phyloP scores from a whole-genome alignment of 2,113 vertebrate species.

The Pheucticus melanocephalus region DNA sequence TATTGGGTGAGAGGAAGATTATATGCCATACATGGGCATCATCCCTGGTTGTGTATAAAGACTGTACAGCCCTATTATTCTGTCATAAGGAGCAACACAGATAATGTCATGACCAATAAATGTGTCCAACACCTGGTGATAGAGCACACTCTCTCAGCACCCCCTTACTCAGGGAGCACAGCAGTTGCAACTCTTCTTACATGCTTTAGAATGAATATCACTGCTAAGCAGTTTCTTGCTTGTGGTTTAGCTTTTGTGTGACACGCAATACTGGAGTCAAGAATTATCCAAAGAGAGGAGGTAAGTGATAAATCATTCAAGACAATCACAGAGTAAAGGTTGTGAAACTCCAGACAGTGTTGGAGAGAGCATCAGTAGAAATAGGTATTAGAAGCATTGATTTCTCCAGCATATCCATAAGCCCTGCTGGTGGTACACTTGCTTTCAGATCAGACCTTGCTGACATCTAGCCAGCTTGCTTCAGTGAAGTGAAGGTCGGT shows the following conservation, averaged over 20 bases:
- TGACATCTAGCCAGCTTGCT: not conserved
- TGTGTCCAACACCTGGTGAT: accelerated
- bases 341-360: not conserved
- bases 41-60: not conserved
- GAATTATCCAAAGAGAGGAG: not conserved
- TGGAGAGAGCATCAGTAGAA: not conserved
- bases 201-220: not conserved
- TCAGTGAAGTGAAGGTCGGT: not conserved
- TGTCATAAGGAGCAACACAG: not conserved
- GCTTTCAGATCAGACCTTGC: not conserved
- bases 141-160: not conserved
- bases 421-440: not conserved
- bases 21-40: not conserved
- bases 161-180: not conserved
- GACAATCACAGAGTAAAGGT: not conserved
- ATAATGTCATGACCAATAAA: accelerated
- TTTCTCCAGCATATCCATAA: not conserved
- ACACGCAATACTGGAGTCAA: not conserved
- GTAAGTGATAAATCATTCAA: not conserved
- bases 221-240: not conserved
- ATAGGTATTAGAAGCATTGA: not conserved
- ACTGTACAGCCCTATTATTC: not conserved
- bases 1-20: not conserved
- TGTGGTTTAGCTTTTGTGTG: not conserved
- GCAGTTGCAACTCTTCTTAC: not conserved